Evolutionary conservation across 2,888 invertebrate species (phyloP).

Genomic region (Orthosia gothica): DNA sequence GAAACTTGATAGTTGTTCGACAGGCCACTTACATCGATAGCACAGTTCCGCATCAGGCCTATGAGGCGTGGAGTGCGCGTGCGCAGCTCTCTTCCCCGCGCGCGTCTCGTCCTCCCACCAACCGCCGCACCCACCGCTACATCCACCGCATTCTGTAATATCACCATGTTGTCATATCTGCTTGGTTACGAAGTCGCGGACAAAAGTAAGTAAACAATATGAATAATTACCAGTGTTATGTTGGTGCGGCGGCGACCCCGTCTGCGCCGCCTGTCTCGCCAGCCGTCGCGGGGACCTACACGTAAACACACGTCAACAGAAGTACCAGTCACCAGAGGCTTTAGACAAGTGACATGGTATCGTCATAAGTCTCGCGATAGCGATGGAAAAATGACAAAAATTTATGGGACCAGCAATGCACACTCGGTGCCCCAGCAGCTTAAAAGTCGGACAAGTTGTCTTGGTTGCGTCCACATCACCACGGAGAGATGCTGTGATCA

Average conservation of each 20-base stretch:
- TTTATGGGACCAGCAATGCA: too few species aligned
- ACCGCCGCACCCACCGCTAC: slow-evolving; percentile 55
- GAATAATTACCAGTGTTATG: slow-evolving; percentile 41
- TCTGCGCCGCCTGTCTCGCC: slow-evolving; percentile 85
- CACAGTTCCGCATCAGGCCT: slow-evolving; percentile 78
- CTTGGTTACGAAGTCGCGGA: too few species aligned
- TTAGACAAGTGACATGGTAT: too few species aligned
- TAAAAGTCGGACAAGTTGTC: too few species aligned
- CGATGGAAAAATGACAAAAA: too few species aligned
- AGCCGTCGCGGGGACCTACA: slow-evolving; percentile 82
- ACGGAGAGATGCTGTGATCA: too few species aligned
- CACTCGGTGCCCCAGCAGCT: too few species aligned
- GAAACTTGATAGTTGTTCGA: background rate
- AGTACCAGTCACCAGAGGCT: background rate
- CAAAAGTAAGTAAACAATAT: too few species aligned
- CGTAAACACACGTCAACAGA: background rate
- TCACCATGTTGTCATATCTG: too few species aligned
- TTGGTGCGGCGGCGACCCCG: slow-evolving; percentile 81
- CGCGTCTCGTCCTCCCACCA: slow-evolving; percentile 77
- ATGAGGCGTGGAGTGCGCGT: slow-evolving; percentile 85
- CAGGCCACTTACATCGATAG: slow-evolving; percentile 79
- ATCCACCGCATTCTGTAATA: slow-evolving; percentile 44
- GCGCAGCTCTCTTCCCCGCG: slow-evolving; percentile 85
- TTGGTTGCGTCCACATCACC: too few species aligned
- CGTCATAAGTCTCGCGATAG: too few species aligned